Base-by-base conservation (phyloP, 1,140 invertebrate species). In the Caerostris extrusa region DNA sequence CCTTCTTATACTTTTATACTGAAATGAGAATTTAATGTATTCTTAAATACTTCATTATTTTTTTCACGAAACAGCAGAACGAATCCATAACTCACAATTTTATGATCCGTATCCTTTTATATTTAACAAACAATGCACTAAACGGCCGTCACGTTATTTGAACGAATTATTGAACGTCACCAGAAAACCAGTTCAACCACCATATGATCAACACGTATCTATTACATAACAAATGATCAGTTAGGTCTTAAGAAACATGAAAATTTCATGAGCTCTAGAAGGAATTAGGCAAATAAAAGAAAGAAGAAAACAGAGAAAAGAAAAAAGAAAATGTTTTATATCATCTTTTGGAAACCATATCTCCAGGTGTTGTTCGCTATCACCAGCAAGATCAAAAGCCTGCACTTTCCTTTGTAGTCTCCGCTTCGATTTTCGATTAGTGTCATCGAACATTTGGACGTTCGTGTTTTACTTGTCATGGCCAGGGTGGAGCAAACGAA, bases 361-460 rank as follows among this genome's bases (percentile, higher is more conserved):
- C 34, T 77, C 71, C 34, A n/a, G 61, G 61, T 67, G 61, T 67
- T n/a, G 34, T 67, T 14, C 10, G 17, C 2, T n/a, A 17, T 67
- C 12, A 3, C 14, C 5, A 50, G 3, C 34, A 50, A 34, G 50
- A 12, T 50, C 71, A 12, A 7, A 34, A 12, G 34, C 34, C 4
- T 2, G 34, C 34, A 1, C 34, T 34, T 34, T 34, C 67, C 34
- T 19, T 71, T 71, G 67, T 77, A 50, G 3, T 34, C n/a, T n/a
- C n/a, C 61, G 61, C 8, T 77, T 77, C 71, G 71, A 77, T 77
- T 77, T 77, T 77, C 71, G 71, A 77, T 77, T 77, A 77, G 71
- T 77, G 71, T 50, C 71, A 50, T 77, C 71, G 50, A 12, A 50
- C 71, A 50, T 77, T 77, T 77, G 71, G 34, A 7, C 7, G 34